Conservation (phyloP, 2,888 invertebrate species). For the Apomyelois bistriatella region DNA sequence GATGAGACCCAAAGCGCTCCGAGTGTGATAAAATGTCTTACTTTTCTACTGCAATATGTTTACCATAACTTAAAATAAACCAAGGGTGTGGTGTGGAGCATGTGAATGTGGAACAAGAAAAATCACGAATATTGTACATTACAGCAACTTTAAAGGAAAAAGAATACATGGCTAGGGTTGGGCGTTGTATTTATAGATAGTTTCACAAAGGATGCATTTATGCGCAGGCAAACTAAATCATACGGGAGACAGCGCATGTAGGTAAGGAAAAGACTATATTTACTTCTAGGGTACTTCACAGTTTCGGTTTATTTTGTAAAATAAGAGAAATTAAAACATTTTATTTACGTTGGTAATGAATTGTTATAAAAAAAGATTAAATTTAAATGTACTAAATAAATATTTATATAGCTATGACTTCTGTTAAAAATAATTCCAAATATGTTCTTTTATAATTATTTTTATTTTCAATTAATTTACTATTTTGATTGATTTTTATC, state of each 20-base stretch:
- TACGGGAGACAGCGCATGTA: constrained; percentile 1
- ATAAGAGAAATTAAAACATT: too few relatives aligned
- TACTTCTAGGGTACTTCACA: background rate
- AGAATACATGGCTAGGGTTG: background rate
- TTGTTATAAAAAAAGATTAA: too few relatives aligned
- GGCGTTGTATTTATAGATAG: background rate
- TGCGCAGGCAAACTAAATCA: constrained; percentile 8
- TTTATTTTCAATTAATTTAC: too few relatives aligned
- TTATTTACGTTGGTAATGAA: too few relatives aligned
- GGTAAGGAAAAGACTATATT: constrained; percentile 2
- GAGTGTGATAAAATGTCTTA: too few relatives aligned
- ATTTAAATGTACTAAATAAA: too few relatives aligned
- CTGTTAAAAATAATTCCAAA: too few relatives aligned
- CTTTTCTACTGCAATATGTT: background rate
- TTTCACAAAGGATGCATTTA: constrained; percentile 9
- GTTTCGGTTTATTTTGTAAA: background rate
- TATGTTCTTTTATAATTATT: too few relatives aligned
- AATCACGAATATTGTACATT: background rate
- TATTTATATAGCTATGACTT: too few relatives aligned
- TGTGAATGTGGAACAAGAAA: background rate
- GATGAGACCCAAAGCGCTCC: too few relatives aligned
- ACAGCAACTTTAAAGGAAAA: background rate
- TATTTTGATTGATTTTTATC: too few relatives aligned
- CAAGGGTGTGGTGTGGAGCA: background rate
- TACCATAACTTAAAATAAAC: background rate